Evolutionary conservation across 2,888 invertebrate genomes (phyloP), one percentile per base, ranked within the genome.

Genomic region (Zele albiditarsus): DNA sequence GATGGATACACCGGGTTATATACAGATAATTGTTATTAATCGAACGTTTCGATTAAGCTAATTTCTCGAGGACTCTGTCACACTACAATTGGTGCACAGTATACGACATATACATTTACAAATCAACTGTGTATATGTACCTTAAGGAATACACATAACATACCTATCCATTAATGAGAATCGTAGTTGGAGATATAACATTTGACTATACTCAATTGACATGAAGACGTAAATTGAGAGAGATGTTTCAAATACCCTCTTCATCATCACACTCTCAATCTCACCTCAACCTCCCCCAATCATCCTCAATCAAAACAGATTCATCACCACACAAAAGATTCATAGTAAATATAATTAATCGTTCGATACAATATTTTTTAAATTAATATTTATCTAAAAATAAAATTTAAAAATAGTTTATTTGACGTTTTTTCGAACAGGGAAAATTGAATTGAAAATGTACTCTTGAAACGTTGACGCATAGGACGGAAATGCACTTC

Each of bases 11-110:
- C 73, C 72, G 77, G 77, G 73, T 74, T 78, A 77, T 77, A 62
- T 31, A 78, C 73, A 66, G 79, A 80, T 80, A 79, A 80, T 79
- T 79, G 77, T 78, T 80, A 79, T 80, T 79, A 80, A 80, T 79
- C 79, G 78, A 69, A 76, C 70, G 60, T 67, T 76, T 79, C 77
- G 78, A 79, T 79, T 78, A 75, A 71, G 49, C 74, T 78, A 79
- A 78, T 77, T 78, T 77, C 76, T 73, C 72, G 28, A 33, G 38
- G 71, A 75, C 67, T 42, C 60, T 62, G 62, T 25, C 67, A 60
- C 58, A 20, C 49, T 31, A 60, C 72, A 71, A 49, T 33, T 27
- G 46, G 31, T 49, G 63, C 57, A 23, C 46, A 16, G 31, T 27
- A 58, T 25, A 58, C 38, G 60, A 70, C 12, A 8, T 60, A 25